Percentiles rank a stretch among this genome's conserved stretches.
Conservation (phyloP, 2,888 invertebrate genomes). For the Ectropis crepuscularia region DNA sequence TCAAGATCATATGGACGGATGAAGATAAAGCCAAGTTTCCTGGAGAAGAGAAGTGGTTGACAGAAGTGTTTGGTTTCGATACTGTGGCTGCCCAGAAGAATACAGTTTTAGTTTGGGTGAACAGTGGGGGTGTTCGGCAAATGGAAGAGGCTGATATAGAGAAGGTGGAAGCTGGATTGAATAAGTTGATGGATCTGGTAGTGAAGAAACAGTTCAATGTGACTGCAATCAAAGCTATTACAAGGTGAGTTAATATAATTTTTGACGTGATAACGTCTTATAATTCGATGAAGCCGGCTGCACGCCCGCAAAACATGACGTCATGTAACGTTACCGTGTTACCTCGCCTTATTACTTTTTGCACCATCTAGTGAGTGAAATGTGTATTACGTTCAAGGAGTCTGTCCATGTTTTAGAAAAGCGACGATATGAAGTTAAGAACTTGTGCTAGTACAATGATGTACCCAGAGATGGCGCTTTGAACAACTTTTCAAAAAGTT, state of each 20-base stretch:
- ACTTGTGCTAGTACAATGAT: no score
- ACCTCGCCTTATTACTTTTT: no score
- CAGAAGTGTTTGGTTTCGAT: not conserved
- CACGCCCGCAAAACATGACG: no score
- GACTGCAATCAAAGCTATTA: not conserved
- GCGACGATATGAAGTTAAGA: no score
- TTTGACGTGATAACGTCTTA: no score
- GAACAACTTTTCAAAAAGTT: no score
- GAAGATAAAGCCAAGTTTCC: conserved; percentile 5
- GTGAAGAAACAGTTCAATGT: conserved; percentile 3
- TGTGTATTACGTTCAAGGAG: no score
- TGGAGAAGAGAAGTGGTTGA: conserved; percentile 37
- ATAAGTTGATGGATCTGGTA: not conserved
- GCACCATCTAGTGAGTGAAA: no score
- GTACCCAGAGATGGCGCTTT: no score
- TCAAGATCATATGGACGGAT: conserved; percentile 7
- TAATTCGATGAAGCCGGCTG: no score
- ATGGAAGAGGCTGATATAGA: not conserved
- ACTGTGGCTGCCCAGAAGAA: conserved; percentile 3
- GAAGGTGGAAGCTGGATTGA: not conserved
- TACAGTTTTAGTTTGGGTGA: not conserved
- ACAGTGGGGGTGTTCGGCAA: not conserved
- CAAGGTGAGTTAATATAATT: not conserved
- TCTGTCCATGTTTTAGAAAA: no score
- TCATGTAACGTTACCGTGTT: no score